Evolutionary conservation across 2,113 vertebrate genomes (phyloP).

Genomic region (Sminthopsis crassicaudata): DNA sequence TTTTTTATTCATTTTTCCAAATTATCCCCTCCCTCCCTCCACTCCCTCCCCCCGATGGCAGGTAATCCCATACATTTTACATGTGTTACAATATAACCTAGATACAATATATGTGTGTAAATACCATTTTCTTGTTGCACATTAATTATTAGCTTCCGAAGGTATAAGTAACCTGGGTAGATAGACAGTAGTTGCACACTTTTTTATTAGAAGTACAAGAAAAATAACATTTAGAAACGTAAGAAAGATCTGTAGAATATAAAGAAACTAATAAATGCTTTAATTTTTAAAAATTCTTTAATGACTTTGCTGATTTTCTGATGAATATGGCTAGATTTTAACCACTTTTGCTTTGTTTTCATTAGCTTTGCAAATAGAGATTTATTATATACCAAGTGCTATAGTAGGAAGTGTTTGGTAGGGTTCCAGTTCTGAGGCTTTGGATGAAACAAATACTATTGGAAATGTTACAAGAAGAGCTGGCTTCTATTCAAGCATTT

Average conservation of each 20-base stretch:
- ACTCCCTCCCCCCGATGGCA: too few species aligned
- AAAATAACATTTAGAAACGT: constrained; percentile 13
- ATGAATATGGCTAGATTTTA: constrained; percentile 37
- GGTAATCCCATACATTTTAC: too few species aligned
- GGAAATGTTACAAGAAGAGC: constrained; percentile 68
- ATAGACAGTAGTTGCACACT: too few species aligned
- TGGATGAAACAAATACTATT: constrained; percentile 54
- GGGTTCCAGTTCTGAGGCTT: constrained; percentile 59
- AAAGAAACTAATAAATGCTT: constrained; percentile 10
- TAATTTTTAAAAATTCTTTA: constrained; percentile 3
- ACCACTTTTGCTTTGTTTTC: constrained; percentile 43
- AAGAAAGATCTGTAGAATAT: constrained; percentile 18
- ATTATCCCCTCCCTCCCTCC: too few species aligned
- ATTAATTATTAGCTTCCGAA: too few species aligned
- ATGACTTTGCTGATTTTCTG: constrained; percentile 19
- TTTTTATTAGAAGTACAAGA: not conserved
- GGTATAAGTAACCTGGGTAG: too few species aligned
- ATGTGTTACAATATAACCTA: too few species aligned
- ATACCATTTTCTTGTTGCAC: too few species aligned
- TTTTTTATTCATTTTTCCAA: too few species aligned
- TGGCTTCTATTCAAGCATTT: constrained; percentile 61
- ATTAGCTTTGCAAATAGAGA: constrained; percentile 60
- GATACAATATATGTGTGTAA: too few species aligned
- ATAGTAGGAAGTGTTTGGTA: constrained; percentile 53
- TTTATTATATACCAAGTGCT: constrained; percentile 14